These are phyloP conservation scores for Pentamera pediparva DNA, from an alignment of 53 echinoderm and acorn worm genomes.

Conservation along the genomic window DNA sequence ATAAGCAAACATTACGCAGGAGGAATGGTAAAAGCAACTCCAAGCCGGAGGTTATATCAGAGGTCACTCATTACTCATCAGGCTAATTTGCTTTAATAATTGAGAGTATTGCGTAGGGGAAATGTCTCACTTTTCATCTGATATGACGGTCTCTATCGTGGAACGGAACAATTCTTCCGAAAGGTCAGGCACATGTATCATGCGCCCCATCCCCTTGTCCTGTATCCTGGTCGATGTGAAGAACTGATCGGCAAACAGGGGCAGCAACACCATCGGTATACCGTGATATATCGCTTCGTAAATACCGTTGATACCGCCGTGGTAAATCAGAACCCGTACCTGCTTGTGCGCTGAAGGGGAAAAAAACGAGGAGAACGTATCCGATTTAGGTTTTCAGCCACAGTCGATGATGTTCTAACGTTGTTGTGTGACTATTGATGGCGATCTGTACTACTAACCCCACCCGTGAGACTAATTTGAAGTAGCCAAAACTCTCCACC, in stretches of 20 bases:
- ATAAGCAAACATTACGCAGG: too few species aligned
- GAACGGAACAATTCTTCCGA: conserved; percentile 41
- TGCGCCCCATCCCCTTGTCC: conserved; percentile 56
- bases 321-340: conserved; percentile 60
- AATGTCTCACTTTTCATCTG: conserved; percentile 42
- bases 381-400: not conserved
- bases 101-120: not conserved
- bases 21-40: too few species aligned
- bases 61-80: too few species aligned
- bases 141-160: conserved; percentile 54
- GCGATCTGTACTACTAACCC: not conserved
- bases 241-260: conserved; percentile 68
- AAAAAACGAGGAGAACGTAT: not conserved
- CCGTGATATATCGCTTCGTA: conserved; percentile 81
- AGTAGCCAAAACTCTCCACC: too few species aligned
- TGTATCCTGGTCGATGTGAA: conserved; percentile 47
- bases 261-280: conserved; percentile 66
- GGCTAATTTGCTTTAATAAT: too few species aligned
- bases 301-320: conserved; percentile 73
- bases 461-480: not conserved
- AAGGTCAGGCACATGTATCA: conserved; percentile 48
- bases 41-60: too few species aligned
- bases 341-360: conserved; percentile 54
- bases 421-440: not conserved
- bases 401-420: not conserved